Evolutionary conservation across 2,113 vertebrate genomes (phyloP), one percentile per base, ranked within the genome.

Genomic region (Sapayoa aenigma): DNA sequence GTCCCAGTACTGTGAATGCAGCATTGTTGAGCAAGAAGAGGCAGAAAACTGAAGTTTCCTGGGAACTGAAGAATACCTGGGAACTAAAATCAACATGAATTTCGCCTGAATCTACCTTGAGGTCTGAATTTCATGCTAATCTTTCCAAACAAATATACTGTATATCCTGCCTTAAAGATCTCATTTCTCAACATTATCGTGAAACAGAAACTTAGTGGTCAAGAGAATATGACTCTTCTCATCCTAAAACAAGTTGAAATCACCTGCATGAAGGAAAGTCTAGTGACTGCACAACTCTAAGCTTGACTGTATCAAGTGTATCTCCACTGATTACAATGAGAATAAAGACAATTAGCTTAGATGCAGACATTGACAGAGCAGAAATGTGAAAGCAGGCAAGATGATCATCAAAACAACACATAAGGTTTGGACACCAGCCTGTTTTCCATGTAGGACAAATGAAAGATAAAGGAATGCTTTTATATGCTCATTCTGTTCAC

Each of bases 11-110:
- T 11, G 22, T 41, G 53, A 56, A 9, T 7, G 17, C 22, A 52
- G 5, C 0, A 27, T 7, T 35, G 14, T 1, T 59, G 22, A 71
- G 37, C 0, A 1, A 60, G 14, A 90, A 6, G 16, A 59, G 6
- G 5, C 31, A 42, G 35, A 65, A 62, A 42, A 13, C 0, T 18
- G 18, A 1, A 5, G 1, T 37, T 49, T 69, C 15, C 56, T 39
- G 20, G 75, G 55, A 93, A 33, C 14, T 52, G 8, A 28, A 42
- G 14, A 27, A 24, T 35, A 33, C 7, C 52, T 60, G 17, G 14
- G 12, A 81, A 5, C 6, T n/a, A 24, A 91, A 79, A 17, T 24
- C 33, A 18, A 10, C 41, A 63, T 0, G 1, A 55, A 47, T 77
- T 79, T 56, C 28, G 41, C 24, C 15, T 63, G n/a, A 90, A 49